Percentiles rank a stretch among this genome's conserved stretches.
Conservation (phyloP, 2,888 invertebrate genomes). For the Spisula solida region DNA sequence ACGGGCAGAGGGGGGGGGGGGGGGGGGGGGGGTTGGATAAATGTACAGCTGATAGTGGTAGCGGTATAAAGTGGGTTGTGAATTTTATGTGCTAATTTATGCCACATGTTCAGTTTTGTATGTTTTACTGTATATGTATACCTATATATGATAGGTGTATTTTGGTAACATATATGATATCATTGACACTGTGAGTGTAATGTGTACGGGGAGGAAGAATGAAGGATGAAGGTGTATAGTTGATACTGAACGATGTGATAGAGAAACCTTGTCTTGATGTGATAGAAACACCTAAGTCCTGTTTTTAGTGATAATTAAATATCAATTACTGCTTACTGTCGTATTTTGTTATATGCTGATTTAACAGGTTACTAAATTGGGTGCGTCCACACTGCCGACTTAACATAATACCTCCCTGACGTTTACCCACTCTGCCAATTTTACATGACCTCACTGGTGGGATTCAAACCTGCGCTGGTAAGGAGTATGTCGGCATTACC, state of each 20-base stretch:
- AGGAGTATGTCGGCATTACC: too few species aligned
- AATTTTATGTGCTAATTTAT: constrained; percentile 20
- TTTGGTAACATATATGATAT: neutral
- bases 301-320: neutral
- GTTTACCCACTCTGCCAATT: too few species aligned
- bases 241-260: neutral
- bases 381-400: too few species aligned
- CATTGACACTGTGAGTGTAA: neutral
- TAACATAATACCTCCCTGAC: too few species aligned
- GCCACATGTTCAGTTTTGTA: neutral
- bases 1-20: neutral
- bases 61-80: constrained; percentile 6
- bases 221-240: neutral
- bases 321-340: constrained; percentile 9
- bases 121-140: neutral
- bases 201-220: neutral
- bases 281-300: neutral
- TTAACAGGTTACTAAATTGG: neutral
- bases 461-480: too few species aligned
- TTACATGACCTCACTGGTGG: too few species aligned
- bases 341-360: constrained; percentile 14
- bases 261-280: neutral
- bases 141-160: neutral
- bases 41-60: neutral
- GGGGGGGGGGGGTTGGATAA: neutral